Conservation (phyloP, 2,113 vertebrate species). For the Stigmatopora nigra region DNA sequence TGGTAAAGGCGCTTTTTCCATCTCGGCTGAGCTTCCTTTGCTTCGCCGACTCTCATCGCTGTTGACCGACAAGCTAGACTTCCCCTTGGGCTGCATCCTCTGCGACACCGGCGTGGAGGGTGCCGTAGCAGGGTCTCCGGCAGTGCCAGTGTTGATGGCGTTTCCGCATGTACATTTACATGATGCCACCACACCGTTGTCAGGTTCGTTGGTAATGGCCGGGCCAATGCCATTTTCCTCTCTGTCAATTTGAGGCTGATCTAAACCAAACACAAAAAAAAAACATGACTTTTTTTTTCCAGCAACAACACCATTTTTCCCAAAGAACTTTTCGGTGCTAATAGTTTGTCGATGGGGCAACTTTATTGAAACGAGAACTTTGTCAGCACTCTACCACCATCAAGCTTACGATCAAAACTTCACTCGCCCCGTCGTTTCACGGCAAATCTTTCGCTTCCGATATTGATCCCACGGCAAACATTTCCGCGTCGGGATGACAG, state of each 20-base stretch:
- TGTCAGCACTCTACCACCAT: constrained; percentile 16
- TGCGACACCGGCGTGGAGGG: constrained; percentile 80
- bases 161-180: constrained; percentile 49
- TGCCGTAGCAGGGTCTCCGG: constrained; percentile 37
- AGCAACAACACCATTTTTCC: not conserved
- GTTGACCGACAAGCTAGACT: constrained; percentile 90
- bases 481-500: constrained; percentile 35
- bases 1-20: constrained; percentile 83
- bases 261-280: constrained; percentile 52
- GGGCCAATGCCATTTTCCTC: constrained; percentile 67
- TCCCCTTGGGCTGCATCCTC: constrained; percentile 88
- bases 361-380: constrained; percentile 44
- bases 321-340: constrained; percentile 6
- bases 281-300: not conserved
- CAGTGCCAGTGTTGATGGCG: constrained; percentile 36
- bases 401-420: constrained; percentile 8
- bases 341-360: constrained; percentile 4
- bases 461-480: constrained; percentile 55
- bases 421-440: constrained; percentile 21
- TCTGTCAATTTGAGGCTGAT: constrained; percentile 78
- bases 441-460: constrained; percentile 38
- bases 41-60: constrained; percentile 83
- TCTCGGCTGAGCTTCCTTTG: constrained; percentile 82
- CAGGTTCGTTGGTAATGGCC: constrained; percentile 49
- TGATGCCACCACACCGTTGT: constrained; percentile 38